Conservation (phyloP, 1,140 invertebrate genomes). For the Formica exsecta region DNA sequence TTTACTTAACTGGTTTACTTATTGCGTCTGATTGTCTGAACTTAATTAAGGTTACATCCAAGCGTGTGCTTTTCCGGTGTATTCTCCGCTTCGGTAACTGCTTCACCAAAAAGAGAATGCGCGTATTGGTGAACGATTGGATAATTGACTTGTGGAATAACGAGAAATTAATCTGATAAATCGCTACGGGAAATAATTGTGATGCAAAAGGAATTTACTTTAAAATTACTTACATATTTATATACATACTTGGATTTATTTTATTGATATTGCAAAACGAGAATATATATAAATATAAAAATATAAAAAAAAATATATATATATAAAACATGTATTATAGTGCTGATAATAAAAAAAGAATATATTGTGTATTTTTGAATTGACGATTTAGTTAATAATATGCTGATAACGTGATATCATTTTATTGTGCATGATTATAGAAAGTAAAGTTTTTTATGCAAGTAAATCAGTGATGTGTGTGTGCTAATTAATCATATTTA, state of each 20-base stretch:
- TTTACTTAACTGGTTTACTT: slow-evolving; percentile 12
- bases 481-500: slow-evolving; percentile 40
- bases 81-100: slow-evolving; percentile 3
- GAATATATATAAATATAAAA: too few relatives aligned
- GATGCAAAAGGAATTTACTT: background rate
- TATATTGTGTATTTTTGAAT: background rate
- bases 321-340: background rate
- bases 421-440: slow-evolving; percentile 21
- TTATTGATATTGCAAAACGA: background rate
- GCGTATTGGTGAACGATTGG: slow-evolving; percentile 21
- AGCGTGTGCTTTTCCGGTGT: background rate
- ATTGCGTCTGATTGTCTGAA: slow-evolving; percentile 26
- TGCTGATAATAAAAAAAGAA: slow-evolving; percentile 1
- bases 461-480: background rate
- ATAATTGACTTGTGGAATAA: slow-evolving; percentile 43
- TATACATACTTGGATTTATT: background rate
- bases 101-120: slow-evolving; percentile 8
- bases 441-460: background rate
- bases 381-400: slow-evolving; percentile 3
- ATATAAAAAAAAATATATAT: too few relatives aligned
- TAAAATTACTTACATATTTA: slow-evolving; percentile 23
- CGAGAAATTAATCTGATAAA: slow-evolving; percentile 48
- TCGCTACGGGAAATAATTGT: background rate
- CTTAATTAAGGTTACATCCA: background rate
- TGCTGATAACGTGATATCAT: background rate